Evolutionary conservation across 2,888 invertebrate genomes (phyloP).

Genomic region (Poecilus cupreus): DNA sequence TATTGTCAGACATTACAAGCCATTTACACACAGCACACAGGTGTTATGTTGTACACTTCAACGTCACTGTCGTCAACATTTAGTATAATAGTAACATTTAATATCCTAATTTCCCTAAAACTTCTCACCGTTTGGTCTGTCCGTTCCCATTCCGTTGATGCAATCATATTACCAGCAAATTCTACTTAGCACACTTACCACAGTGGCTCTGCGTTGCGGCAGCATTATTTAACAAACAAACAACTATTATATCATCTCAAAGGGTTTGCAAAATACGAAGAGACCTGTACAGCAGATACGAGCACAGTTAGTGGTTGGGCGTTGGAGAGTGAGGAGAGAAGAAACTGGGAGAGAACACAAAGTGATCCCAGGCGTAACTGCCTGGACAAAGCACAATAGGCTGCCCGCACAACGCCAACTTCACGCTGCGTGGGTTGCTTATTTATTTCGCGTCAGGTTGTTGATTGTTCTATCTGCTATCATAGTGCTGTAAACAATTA

Average conservation of each 20-base stretch:
- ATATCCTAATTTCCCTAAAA: too few relatives aligned
- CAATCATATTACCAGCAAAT: slow-evolving; percentile 1
- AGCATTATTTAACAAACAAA: neutral
- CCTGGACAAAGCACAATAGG: slow-evolving; percentile 12
- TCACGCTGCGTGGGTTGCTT: neutral
- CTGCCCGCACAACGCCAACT: slow-evolving; percentile 20
- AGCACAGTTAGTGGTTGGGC: neutral
- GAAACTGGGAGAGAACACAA: neutral
- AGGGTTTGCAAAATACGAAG: neutral
- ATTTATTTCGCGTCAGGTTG: too few relatives aligned
- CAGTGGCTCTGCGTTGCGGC: neutral
- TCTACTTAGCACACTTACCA: slow-evolving; percentile 5
- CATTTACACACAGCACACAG: too few relatives aligned
- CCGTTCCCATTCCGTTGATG: too few relatives aligned
- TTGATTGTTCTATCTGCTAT: too few relatives aligned
- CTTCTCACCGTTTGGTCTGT: too few relatives aligned
- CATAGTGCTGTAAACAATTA: too few relatives aligned
- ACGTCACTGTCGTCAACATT: too few relatives aligned
- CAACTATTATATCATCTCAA: slow-evolving; percentile 36
- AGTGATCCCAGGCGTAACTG: neutral
- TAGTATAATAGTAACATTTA: too few relatives aligned
- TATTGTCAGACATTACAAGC: too few relatives aligned
- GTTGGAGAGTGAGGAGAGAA: neutral
- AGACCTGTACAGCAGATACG: neutral
- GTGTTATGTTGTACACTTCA: too few relatives aligned